Percentiles rank a stretch among this genome's conserved stretches.
These are phyloP conservation scores for Tetragnatha versicolor DNA, from an alignment of 1,140 invertebrate genomes.

Conservation along the genomic window DNA sequence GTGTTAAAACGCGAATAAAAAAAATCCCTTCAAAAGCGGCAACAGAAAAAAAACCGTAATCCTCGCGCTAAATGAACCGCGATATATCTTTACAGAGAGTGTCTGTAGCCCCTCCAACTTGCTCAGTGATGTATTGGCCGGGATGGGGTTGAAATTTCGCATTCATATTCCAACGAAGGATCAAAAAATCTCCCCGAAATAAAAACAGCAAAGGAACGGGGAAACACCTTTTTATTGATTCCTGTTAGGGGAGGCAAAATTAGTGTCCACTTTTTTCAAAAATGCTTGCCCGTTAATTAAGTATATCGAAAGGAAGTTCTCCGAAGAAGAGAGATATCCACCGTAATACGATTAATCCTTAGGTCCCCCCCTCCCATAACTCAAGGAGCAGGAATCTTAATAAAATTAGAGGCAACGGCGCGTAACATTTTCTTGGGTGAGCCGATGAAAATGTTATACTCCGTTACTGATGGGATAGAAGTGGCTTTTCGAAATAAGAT, in stretches of 20 bases:
- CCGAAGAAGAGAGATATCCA: constrained; percentile 27
- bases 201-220: constrained; percentile 7
- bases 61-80: background rate
- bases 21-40: too few species aligned
- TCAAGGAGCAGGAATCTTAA: constrained; percentile 44
- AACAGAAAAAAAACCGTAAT: too few species aligned
- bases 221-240: constrained; percentile 29
- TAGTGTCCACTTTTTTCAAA: constrained; percentile 8
- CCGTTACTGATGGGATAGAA: constrained; percentile 24
- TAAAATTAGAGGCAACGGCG: constrained; percentile 35
- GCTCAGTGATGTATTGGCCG: background rate
- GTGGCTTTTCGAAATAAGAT: constrained; percentile 30
- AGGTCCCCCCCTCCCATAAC: constrained; percentile 17
- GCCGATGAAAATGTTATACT: constrained; percentile 38
- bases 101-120: constrained; percentile 4
- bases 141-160: background rate
- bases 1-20: too few species aligned
- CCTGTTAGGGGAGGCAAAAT: constrained; percentile 19
- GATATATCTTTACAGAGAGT: background rate
- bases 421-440: constrained; percentile 1
- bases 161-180: background rate
- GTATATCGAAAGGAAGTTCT: constrained; percentile 26
- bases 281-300: constrained; percentile 38
- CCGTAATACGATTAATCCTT: constrained; percentile 40
- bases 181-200: constrained; percentile 17